Base-by-base conservation (phyloP, 2,113 vertebrate genomes). In the Urocynchramus pylzowi region DNA sequence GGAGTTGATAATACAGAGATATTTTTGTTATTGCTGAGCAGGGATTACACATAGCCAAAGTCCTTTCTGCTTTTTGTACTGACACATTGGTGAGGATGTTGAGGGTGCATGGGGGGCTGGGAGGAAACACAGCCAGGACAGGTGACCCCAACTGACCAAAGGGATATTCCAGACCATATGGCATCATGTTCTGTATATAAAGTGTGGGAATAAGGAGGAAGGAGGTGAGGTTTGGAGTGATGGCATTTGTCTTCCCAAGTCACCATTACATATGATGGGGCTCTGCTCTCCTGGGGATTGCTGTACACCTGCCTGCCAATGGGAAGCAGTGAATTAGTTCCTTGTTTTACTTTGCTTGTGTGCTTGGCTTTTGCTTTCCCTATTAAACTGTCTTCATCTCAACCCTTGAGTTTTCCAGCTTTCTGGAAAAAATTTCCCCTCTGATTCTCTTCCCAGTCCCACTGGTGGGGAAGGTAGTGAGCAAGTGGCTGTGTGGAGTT, bases 371-470 rank as follows among this genome's bases (percentile, higher is more conserved):
- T 89, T 68, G 13, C 9, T 22, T 60, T 82, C 6, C 28, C 9
- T 26, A 5, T 45, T 52, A 41, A 75, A 45, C 8, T 39, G 9
- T 41, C 20, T 47, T 53, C 5, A 45, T 53, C 16, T n/a, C n/a
- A 60, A 26, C 13, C 11, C 24, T 3, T 13, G 30, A 12, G 5
- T 60, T 45, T 65, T 39, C 5, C 14, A 60, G 13, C 6, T 75
- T 68, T 75, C 17, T n/a, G n/a, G n/a, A n/a, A n/a, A n/a, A n/a
- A n/a, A n/a, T n/a, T n/a, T 41, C 16, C 9, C 7, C 33, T 53
- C 13, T 1, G 0, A 1, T 60, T 67, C 13, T n/a, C 16, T 47
- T 50, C 16, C 30, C 0, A 0, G 6, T 47, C 30, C 7, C 4
- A 7, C n/a, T 47, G 14, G 20, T 26, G 8, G 13, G 5, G 18